Base-by-base conservation (phyloP, 2,113 vertebrate genomes). In the Spea multiplicata region DNA sequence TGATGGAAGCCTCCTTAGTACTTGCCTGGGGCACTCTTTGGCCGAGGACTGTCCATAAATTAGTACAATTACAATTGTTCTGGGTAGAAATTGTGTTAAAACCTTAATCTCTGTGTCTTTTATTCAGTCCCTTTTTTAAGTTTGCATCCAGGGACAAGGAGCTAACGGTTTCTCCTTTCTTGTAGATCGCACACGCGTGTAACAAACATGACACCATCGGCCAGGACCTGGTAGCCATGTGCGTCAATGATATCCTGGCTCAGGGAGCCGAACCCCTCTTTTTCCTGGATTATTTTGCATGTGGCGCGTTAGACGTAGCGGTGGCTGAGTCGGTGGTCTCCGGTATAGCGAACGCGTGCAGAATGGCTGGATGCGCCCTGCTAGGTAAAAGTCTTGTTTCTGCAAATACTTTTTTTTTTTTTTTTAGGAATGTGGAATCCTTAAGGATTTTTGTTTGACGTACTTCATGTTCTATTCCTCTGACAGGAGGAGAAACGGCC, bases 191-290 rank as follows among this genome's bases (percentile, higher is more conserved):
- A 0, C 96, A 99, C 81, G 90, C 87, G 0, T 98, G 95, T 59
- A 83, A 91, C 61, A 92, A 89, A 47, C 97, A 98, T 0, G 81
- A 87, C 74, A 86, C 92, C 13, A 91, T 99, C 16, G 97, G 97
- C 50, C 96, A 99, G 82, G 97, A 99, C 81, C 88, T 99, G 91
- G 97, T 99, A 46, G 97, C 96, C 30, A 97, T 99, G 97, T 99
- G 97, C 66, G 95, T 97, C 64, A 99, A 99, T 10, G 97, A 97
- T 4, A 92, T 99, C 78, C 83, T 99, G 83, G 95, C 96, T 10
- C 97, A 98, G 80, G 97, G 96, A 2, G 97, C 97, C 0, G 96
- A 99, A 85, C 96, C 97, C 0, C 94, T 99, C 69, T 97, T 98
- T 90, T 99, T 99, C 90, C 93, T 99, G 0, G 96, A 99, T 84